Conservation (phyloP, 1,140 invertebrate species). For the Aethina tumida region DNA sequence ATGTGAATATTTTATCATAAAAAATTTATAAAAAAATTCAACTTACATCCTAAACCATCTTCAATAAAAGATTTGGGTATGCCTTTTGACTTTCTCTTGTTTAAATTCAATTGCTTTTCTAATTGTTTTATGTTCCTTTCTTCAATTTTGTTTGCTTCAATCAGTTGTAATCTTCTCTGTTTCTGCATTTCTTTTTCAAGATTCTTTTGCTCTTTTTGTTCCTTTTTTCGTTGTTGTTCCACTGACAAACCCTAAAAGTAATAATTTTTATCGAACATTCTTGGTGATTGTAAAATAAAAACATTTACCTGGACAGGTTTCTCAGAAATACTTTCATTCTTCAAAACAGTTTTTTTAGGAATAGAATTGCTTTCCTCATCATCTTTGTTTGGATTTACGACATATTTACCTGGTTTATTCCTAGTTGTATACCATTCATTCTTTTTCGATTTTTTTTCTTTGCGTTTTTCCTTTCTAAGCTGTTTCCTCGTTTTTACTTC, state of each 20-base stretch:
- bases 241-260: slow-evolving; percentile 15
- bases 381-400: slow-evolving; percentile 17
- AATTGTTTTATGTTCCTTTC: slow-evolving; percentile 69
- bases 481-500: slow-evolving; percentile 41
- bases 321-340: slow-evolving; percentile 15
- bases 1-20: background rate
- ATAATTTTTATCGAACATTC: background rate
- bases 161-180: slow-evolving; percentile 50
- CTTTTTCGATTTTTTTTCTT: slow-evolving; percentile 44
- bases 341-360: slow-evolving; percentile 23
- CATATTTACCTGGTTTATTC: slow-evolving; percentile 22
- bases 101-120: slow-evolving; percentile 75
- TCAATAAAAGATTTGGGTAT: slow-evolving; percentile 66
- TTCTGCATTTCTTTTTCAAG: slow-evolving; percentile 45
- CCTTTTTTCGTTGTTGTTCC: slow-evolving; percentile 32
- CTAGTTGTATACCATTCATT: slow-evolving; percentile 37
- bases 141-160: slow-evolving; percentile 65
- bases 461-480: slow-evolving; percentile 46
- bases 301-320: slow-evolving; percentile 3
- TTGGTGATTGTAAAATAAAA: background rate
- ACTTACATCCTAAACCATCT: slow-evolving; percentile 82
- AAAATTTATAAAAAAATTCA: slow-evolving; percentile 7
- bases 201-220: slow-evolving; percentile 38
- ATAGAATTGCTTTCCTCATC: slow-evolving; percentile 12
- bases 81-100: slow-evolving; percentile 64